A percentile compares a stretch with the other conserved stretches of the same genome.
phyloP scores from a whole-genome alignment of 92 coral and sea anemone species.

The Virgularia gustaviana region DNA sequence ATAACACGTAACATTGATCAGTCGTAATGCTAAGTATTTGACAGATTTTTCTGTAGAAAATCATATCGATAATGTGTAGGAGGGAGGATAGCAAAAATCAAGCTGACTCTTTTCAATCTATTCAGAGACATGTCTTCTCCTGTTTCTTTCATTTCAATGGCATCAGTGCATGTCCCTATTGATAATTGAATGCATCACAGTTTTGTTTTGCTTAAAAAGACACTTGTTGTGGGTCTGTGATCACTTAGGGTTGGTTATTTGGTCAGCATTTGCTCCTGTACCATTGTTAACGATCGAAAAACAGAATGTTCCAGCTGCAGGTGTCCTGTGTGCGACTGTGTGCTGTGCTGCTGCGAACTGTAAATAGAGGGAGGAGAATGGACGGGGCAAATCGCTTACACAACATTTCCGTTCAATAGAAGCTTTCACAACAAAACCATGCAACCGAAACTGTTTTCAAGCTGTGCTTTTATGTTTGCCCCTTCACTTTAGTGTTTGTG shows the following conservation, averaged over 20 bases:
- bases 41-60: no score
- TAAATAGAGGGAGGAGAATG: constrained; percentile 8
- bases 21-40: no score
- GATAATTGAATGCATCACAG: no score
- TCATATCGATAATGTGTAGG: no score
- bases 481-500: constrained; percentile 4
- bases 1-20: no score
- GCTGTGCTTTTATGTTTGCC: constrained; percentile 28
- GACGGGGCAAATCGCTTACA: constrained; percentile 2
- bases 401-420: constrained; percentile 29
- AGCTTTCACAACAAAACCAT: constrained; percentile 29
- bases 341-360: not conserved
- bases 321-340: not conserved
- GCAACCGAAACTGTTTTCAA: constrained; percentile 27
- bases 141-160: no score
- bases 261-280: not conserved
- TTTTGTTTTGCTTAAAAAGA: not conserved
- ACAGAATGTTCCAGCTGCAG: no score
- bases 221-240: not conserved
- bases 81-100: no score
- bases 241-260: not conserved
- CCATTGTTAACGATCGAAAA: not conserved
- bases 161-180: no score
- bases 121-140: no score
- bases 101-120: no score